These are phyloP conservation scores for Hololepta plana DNA, from an alignment of 2,888 invertebrate genomes.

Conservation along the genomic window DNA sequence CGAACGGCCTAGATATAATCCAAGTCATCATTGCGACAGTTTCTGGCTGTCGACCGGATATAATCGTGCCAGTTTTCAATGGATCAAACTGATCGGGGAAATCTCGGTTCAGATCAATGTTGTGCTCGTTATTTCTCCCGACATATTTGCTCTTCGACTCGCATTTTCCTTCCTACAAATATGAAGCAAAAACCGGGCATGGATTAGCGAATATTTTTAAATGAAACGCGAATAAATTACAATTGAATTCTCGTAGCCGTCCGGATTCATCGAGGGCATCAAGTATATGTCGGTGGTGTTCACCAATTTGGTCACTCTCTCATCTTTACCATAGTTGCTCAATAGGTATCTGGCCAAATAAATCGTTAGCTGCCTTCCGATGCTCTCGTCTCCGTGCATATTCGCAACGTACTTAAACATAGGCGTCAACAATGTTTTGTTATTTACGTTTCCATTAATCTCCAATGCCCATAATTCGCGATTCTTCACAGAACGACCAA, in stretches of 20 bases:
- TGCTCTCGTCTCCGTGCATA: constrained; percentile 91
- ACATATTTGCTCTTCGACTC: constrained; percentile 43
- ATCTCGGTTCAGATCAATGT: constrained; percentile 74
- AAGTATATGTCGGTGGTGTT: constrained; percentile 82
- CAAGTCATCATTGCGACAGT: constrained; percentile 77
- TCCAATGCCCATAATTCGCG: constrained; percentile 68
- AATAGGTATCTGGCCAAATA: constrained; percentile 73
- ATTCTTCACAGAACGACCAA: constrained; percentile 72
- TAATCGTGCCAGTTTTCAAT: constrained; percentile 25
- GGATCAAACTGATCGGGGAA: constrained; percentile 73
- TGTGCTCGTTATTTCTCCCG: constrained; percentile 69
- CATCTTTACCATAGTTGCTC: constrained; percentile 48
- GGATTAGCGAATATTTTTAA: constrained; percentile 2
- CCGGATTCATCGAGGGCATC: constrained; percentile 95
- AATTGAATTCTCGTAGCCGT: constrained; percentile 77
- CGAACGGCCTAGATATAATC: constrained; percentile 75
- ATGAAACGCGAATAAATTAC: constrained; percentile 34
- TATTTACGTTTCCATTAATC: constrained; percentile 49
- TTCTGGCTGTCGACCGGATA: constrained; percentile 60
- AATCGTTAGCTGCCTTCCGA: constrained; percentile 70
- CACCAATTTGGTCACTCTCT: constrained; percentile 56
- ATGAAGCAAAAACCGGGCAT: constrained; percentile 7
- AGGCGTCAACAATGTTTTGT: constrained; percentile 47
- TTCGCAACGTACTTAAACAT: constrained; percentile 90
- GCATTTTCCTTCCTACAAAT: constrained; percentile 58